Conservation (phyloP, 2,113 vertebrate genomes). For the Archilochus colubris region DNA sequence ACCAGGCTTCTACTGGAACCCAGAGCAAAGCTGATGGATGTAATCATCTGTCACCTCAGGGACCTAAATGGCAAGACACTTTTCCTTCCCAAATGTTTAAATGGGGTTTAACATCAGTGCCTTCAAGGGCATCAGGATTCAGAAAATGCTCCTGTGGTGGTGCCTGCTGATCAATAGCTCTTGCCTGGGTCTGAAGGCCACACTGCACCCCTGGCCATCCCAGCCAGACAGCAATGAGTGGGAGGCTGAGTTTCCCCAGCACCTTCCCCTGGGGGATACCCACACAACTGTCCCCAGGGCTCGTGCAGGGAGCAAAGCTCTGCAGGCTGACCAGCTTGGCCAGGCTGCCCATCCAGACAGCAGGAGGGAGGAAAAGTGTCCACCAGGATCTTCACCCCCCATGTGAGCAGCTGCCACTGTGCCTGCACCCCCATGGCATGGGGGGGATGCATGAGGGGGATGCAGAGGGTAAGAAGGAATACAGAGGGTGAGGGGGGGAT, state of each 20-base stretch:
- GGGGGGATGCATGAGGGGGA: too few relatives aligned
- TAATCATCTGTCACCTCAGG: background rate
- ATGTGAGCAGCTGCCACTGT: accelerated
- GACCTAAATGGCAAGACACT: background rate
- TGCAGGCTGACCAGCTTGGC: background rate
- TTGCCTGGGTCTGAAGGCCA: background rate
- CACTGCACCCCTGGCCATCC: accelerated
- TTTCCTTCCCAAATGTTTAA: background rate
- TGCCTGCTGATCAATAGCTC: background rate
- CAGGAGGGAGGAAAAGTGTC: background rate
- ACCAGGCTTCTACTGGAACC: background rate
- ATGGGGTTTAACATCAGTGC: background rate
- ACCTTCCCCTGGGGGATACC: accelerated
- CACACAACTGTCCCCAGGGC: accelerated
- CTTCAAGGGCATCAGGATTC: background rate
- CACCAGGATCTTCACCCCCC: accelerated
- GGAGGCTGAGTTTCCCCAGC: background rate
- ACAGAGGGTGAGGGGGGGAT: too few relatives aligned
- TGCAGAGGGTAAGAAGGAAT: too few relatives aligned
- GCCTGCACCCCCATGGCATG: too few relatives aligned
- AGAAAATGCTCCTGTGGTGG: accelerated
- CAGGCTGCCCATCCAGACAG: accelerated
- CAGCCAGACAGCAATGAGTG: background rate
- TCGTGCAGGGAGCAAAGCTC: background rate
- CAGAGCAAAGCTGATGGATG: background rate